These are phyloP conservation scores for Anoncus sp. DNA, from an alignment of 2,888 invertebrate species.

Conservation along the genomic window DNA sequence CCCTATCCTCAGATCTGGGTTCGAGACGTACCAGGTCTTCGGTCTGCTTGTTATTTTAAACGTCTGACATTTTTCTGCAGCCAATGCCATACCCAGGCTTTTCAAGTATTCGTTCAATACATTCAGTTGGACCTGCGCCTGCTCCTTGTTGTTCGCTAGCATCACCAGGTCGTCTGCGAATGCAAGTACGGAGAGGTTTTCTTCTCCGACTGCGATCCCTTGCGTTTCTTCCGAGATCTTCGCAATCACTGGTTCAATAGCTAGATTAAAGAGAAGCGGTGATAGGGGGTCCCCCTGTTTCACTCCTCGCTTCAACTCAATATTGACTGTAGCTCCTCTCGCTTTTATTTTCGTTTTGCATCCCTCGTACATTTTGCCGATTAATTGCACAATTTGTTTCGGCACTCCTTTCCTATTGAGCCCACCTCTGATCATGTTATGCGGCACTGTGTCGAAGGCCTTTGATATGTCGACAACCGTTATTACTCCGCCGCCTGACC, in stretches of 20 bases:
- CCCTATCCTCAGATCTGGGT: slow-evolving; percentile 26
- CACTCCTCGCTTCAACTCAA: slow-evolving; percentile 19
- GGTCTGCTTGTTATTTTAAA: slow-evolving; percentile 4
- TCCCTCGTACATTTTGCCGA: slow-evolving; percentile 40
- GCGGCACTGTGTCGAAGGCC: slow-evolving; percentile 59
- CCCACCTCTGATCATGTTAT: no score
- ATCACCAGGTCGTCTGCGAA: slow-evolving; percentile 67
- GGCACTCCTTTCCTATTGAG: slow-evolving; percentile 49
- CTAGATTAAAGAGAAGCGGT: slow-evolving; percentile 33
- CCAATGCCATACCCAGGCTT: slow-evolving; percentile 46
- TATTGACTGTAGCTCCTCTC: background rate
- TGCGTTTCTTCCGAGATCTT: slow-evolving; percentile 41
- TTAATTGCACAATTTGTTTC: background rate
- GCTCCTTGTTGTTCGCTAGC: background rate
- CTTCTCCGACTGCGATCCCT: background rate
- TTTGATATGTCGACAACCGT: slow-evolving; percentile 63
- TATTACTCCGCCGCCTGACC: slow-evolving; percentile 26
- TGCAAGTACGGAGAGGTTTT: slow-evolving; percentile 17
- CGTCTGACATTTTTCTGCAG: slow-evolving; percentile 34
- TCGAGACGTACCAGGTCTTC: slow-evolving; percentile 43
- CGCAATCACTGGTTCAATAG: slow-evolving; percentile 71
- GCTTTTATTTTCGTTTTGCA: slow-evolving; percentile 32
- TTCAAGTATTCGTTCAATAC: background rate
- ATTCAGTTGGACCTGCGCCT: slow-evolving; percentile 29
- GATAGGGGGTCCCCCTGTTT: slow-evolving; percentile 41